Base-by-base conservation (phyloP, 23 tunicate genomes). In the Halocynthia aurantium region DNA sequence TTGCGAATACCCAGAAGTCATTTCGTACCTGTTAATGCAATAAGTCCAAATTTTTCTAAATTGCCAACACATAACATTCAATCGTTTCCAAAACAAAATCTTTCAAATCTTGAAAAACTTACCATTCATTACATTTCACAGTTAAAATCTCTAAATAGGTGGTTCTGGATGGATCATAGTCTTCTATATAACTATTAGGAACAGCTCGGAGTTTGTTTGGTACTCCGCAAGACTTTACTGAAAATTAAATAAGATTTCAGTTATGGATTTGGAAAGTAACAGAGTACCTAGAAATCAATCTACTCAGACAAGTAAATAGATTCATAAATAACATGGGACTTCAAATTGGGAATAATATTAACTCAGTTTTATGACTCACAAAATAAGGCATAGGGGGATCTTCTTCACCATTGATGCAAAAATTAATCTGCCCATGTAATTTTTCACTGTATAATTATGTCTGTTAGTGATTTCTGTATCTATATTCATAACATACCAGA, bases 221-320 rank as follows among this genome's bases (percentile, higher is more conserved):
- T 10, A 21, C 10, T 17, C 78, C 92, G 70, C 92, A 86, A 22
- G 85, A 75, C 69, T 73, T 76, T 8, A 86, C 92, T 86, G 66
- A 52, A 69, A 65, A 80, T 19, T 50, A 55, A 63, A 15, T 63
- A 17, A n/a, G 72, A 68, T 20, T 15, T 17, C 22, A 15, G 21
- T 17, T 31, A 68, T 2, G 12, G 12, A n/a, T 68, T 68, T 68
- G 44, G 44, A 31, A 31, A 31, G 44, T 31, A 31, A 31, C 44
- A 31, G 44, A 31, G 44, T 31, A 31, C 2, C 1, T 31, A 0
- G 2, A 31, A 31, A 31, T 31, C 44, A 31, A 31, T 31, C 44
- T 31, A 0, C 44, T 31, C 44, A 31, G 44, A 31, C 44, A 31
- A 31, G 4, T 31, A 31, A 31, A 31, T 31, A 31, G 44, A 31